Evolutionary conservation across 2,888 invertebrate species (phyloP).

Genomic region (Anodontia alba): DNA sequence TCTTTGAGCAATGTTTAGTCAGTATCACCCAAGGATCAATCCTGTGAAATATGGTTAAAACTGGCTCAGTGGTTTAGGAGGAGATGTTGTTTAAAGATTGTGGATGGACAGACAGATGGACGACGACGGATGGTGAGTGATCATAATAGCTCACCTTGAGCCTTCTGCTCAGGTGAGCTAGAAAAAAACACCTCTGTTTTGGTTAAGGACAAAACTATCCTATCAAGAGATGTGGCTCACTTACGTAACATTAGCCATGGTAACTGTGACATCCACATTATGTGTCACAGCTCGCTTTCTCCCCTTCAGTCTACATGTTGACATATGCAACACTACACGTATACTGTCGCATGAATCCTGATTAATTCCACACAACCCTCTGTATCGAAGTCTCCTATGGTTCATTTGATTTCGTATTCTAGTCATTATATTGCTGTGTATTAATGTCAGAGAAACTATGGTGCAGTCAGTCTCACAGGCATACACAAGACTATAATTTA

Average conservation of each 20-base stretch:
- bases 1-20: no score
- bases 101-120: no score
- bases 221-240: no score
- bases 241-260: neutral
- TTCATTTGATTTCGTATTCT: neutral
- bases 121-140: no score
- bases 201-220: no score
- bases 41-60: no score
- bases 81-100: no score
- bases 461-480: neutral
- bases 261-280: neutral
- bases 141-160: no score
- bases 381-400: neutral
- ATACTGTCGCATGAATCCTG: neutral
- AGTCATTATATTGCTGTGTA: neutral
- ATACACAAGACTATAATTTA: neutral
- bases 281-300: constrained; percentile 1
- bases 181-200: no score
- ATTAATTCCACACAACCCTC: neutral
- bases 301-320: neutral
- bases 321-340: neutral
- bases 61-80: no score
- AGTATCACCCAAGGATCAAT: no score
- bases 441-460: neutral
- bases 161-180: no score